Conservation (phyloP, 2,888 invertebrate genomes). For the Diarsia dahlii region DNA sequence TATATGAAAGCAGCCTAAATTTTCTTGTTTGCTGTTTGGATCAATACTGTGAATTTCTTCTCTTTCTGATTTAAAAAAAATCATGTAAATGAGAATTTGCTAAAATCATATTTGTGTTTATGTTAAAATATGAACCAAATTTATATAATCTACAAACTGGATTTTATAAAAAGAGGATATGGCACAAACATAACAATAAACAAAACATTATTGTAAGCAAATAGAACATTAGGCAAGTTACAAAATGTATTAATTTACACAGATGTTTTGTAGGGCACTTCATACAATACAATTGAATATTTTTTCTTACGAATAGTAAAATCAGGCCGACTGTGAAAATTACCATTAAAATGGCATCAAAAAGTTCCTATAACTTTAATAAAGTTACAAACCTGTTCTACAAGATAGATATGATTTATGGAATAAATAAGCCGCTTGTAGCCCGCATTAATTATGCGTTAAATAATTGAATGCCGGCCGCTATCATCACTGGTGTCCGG, state of each 20-base stretch:
- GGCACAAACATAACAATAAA: neutral
- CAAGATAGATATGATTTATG: neutral
- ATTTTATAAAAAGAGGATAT: neutral
- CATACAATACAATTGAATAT: neutral
- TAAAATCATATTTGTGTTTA: neutral
- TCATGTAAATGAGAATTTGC: too few relatives aligned
- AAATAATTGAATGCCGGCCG: neutral
- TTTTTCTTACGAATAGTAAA: neutral
- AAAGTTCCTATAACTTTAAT: neutral
- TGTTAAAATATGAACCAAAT: neutral
- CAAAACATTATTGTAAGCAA: neutral
- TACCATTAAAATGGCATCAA: neutral
- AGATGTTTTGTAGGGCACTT: conserved; percentile 1
- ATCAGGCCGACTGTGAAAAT: neutral
- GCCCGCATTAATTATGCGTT: neutral
- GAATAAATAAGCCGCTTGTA: neutral
- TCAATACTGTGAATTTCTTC: neutral
- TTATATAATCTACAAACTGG: neutral
- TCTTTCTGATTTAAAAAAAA: too few relatives aligned
- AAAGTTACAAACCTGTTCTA: conserved; percentile 2
- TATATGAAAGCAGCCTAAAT: neutral
- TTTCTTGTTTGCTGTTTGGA: neutral
- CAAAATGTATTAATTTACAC: neutral
- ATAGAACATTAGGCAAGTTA: neutral
- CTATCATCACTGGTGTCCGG: conserved; percentile 16